Evolutionary conservation across 2,797 vertebrate species (phyloP), one percentile per base, ranked within the genome.

Genomic region (Triplophysa bombifrons): DNA sequence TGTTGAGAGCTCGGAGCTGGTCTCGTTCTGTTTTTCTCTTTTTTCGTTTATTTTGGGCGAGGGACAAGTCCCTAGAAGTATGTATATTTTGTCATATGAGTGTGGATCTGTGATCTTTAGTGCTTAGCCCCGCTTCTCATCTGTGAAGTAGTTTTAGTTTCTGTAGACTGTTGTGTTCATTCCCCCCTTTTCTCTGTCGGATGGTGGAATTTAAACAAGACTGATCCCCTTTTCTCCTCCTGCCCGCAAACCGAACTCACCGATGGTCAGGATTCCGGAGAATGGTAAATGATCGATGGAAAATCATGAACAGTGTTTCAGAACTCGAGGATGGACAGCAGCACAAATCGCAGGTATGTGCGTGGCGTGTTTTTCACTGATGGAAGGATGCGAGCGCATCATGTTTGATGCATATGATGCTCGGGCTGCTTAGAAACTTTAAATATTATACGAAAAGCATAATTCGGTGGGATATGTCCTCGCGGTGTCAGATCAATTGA

Each of bases 261-360:
- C 73, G 87, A 92, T 91, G 71, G 80, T 78, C 80, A 83, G 84
- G 74, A 84, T 83, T 87, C 78, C 72, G 67, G 90, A 94, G 90
- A 90, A 95, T 93, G 93, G 88, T 93, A 85, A 95, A 94, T 68
- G 94, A 95, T 66, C 90, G 89, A 17, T 96, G 94, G 94, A 95
- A 94, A 88, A 93, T 93, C 88, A 92, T 94, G 92, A 94, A 95
- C 90, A 94, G 94, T 84, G 93, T 91, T 79, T 92, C 95, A 8
- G 95, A 96, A 82, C 93, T 96, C 56, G 94, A 94, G 86, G 92
- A 93, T 84, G 93, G 90, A 82, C 91, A 90, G 34, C 91, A 88
- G 67, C 89, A 92, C 81, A 95, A 92, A 86, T 87, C 90, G 44
- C 94, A 96, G 95, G 96, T 97, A 93, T 70, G 80, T 70, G 6